Conservation (phyloP, 2,888 invertebrate species). For the Ommatoiulus sabulosus region DNA sequence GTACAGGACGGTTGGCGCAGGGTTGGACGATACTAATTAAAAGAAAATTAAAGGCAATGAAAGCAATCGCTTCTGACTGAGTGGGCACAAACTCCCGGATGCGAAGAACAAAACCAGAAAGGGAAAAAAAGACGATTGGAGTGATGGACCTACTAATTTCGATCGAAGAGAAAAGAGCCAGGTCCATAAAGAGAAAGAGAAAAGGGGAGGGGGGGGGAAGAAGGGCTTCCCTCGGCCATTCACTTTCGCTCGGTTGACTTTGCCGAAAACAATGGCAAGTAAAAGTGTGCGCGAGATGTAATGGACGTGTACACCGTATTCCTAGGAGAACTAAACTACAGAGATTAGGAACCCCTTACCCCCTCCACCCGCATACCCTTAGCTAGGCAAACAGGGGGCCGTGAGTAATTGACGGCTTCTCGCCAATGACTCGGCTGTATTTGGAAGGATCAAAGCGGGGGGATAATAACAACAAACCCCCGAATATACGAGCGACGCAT, state of each 20-base stretch:
- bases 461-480: conserved; percentile 36
- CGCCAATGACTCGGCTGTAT: conserved; percentile 32
- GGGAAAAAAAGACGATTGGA: conserved; percentile 33
- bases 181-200: conserved; percentile 49
- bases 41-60: conserved; percentile 53
- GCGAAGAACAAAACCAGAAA: conserved; percentile 31
- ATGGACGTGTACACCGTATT: conserved; percentile 50
- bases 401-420: conserved; percentile 30
- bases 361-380: background rate
- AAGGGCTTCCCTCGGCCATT: conserved; percentile 38
- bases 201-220: conserved; percentile 46
- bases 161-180: conserved; percentile 39
- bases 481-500: background rate
- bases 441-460: background rate
- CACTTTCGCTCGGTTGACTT: conserved; percentile 49
- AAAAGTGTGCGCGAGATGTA: conserved; percentile 49
- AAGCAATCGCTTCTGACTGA: conserved; percentile 52
- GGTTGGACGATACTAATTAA: conserved; percentile 51
- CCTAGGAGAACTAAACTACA: conserved; percentile 48
- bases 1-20: conserved; percentile 34
- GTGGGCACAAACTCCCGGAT: conserved; percentile 49
- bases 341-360: conserved; percentile 4
- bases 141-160: conserved; percentile 42
- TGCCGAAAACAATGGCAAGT: conserved; percentile 51
- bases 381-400: conserved; percentile 2